phyloP scores from a whole-genome alignment of 2,113 vertebrate species.

The Proterorhinus semilunaris region DNA sequence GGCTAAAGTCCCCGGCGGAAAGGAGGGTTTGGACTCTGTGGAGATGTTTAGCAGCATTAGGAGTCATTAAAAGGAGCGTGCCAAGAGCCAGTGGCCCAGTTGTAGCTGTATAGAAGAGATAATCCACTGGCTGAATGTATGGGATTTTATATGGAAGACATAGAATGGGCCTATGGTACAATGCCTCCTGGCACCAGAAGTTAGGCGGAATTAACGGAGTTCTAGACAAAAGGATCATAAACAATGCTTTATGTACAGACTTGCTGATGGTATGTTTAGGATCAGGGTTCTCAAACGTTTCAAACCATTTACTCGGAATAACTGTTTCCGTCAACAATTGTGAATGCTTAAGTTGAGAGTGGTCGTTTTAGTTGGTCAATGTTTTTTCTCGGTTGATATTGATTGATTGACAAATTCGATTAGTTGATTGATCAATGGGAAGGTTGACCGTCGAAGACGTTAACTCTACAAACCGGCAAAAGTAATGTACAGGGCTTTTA shows the following conservation, averaged over 20 bases:
- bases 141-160: conserved; percentile 41
- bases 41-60: conserved; percentile 74
- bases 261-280: no score
- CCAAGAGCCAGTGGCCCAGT: conserved; percentile 59
- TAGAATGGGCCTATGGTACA: background rate
- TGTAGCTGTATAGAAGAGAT: conserved; percentile 57
- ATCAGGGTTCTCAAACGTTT: no score
- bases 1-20: conserved; percentile 58
- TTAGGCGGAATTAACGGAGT: background rate
- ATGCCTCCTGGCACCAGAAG: background rate
- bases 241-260: background rate
- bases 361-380: no score
- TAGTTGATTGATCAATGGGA: no score
- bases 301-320: no score
- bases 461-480: no score
- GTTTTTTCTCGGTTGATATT: no score
- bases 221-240: background rate
- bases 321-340: no score
- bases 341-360: no score
- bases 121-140: conserved; percentile 56
- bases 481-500: no score
- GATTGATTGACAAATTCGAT: no score
- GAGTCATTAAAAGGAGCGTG: conserved; percentile 71
- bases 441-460: no score
- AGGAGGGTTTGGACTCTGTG: conserved; percentile 56